phyloP scores from a whole-genome alignment of 2,888 invertebrate species.

The Spicauda simplicius region DNA sequence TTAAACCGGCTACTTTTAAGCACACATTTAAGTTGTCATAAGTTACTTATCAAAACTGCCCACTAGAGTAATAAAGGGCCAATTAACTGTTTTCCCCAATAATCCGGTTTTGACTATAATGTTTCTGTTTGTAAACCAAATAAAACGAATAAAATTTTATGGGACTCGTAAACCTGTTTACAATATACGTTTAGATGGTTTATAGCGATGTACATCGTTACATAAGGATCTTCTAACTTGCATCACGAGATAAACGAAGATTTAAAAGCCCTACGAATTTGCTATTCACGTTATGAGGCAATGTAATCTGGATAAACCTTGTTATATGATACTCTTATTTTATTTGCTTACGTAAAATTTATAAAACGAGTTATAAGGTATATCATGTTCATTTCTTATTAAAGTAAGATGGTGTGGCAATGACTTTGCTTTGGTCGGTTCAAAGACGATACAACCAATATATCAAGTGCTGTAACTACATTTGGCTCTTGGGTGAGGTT shows the following conservation, averaged over 20 bases:
- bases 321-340: conserved; percentile 5
- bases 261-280: conserved; percentile 17
- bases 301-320: conserved; percentile 2
- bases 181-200: neutral
- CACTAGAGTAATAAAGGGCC: too few relatives aligned
- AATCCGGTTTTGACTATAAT: too few relatives aligned
- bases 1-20: too few relatives aligned
- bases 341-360: conserved; percentile 13
- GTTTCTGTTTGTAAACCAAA: neutral
- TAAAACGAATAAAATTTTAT: conserved; percentile 1
- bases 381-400: neutral
- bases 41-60: too few relatives aligned
- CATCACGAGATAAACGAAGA: conserved; percentile 10
- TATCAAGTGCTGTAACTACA: neutral
- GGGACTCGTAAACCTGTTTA: conserved; percentile 17
- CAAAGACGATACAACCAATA: neutral
- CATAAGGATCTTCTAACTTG: conserved; percentile 22
- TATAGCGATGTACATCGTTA: conserved; percentile 8
- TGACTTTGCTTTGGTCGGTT: neutral
- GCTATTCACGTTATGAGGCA: conserved; percentile 7
- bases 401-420: neutral
- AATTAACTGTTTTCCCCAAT: too few relatives aligned
- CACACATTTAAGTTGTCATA: too few relatives aligned
- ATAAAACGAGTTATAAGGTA: neutral
- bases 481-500: neutral